Conservation (phyloP, 2,888 invertebrate species). For the Aromia moschata region DNA sequence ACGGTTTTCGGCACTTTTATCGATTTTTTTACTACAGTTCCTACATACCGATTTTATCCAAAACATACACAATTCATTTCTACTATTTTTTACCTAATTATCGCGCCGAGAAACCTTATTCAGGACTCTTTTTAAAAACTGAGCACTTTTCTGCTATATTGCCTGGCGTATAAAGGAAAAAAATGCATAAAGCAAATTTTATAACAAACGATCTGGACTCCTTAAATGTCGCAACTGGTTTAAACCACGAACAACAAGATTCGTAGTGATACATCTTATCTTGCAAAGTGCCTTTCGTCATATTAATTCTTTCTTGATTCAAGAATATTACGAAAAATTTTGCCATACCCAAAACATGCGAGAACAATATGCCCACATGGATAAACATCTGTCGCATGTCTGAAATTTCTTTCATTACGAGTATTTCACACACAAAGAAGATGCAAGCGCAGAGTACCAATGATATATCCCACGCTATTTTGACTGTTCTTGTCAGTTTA, state of each 20-base stretch:
- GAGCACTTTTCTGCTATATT: too few species aligned
- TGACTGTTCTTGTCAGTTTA: background rate
- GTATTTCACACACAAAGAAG: constrained; percentile 4
- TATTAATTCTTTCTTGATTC: background rate
- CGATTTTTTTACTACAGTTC: too few species aligned
- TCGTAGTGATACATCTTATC: background rate
- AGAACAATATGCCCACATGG: background rate
- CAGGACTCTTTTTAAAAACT: too few species aligned
- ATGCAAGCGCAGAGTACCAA: background rate
- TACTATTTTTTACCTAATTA: too few species aligned
- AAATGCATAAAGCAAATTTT: background rate
- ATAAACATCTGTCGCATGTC: background rate
- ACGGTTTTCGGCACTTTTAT: too few species aligned
- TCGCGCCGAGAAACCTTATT: too few species aligned
- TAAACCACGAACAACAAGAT: too few species aligned
- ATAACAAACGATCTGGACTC: background rate
- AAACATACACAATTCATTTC: too few species aligned
- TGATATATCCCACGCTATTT: background rate
- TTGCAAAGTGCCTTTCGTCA: background rate
- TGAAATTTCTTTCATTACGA: background rate
- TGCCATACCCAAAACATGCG: background rate
- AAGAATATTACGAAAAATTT: background rate
- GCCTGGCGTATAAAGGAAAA: too few species aligned
- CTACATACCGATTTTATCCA: too few species aligned
- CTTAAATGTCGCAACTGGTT: too few species aligned